These are phyloP conservation scores for Cinclus mexicanus DNA, from an alignment of 2,113 vertebrate species.

Conservation along the genomic window DNA sequence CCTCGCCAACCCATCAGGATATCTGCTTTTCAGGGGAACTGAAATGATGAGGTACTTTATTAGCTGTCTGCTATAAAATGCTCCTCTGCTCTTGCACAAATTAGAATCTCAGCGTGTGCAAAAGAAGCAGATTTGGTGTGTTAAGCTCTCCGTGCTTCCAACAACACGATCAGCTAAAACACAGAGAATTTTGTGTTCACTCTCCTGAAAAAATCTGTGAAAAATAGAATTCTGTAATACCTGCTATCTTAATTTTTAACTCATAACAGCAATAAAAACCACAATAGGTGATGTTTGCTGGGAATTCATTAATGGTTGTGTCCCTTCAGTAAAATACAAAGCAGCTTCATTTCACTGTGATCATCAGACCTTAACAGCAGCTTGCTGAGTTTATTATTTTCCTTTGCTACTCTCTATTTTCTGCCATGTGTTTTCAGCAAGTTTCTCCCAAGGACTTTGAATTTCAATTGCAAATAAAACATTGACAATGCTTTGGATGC, in stretches of 20 bases:
- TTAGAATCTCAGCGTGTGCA: background rate
- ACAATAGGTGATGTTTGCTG: background rate
- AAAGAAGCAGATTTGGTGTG: background rate
- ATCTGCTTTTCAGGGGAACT: background rate
- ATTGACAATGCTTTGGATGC: background rate
- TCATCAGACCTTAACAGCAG: background rate
- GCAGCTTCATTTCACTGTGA: background rate
- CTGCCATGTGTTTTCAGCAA: background rate
- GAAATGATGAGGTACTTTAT: background rate
- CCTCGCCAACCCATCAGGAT: background rate
- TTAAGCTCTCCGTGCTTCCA: background rate
- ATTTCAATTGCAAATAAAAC: background rate
- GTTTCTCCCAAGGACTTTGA: background rate
- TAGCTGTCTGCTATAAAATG: background rate
- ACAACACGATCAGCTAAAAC: background rate
- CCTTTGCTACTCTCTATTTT: background rate
- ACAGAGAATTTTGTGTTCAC: background rate
- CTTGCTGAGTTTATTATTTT: background rate
- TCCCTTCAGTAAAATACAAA: background rate
- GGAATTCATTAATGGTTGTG: background rate
- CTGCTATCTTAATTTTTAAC: background rate
- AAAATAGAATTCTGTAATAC: background rate
- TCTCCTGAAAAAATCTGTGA: background rate
- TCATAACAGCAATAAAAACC: background rate
- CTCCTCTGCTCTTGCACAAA: background rate